Base-by-base conservation (phyloP, 2,113 vertebrate species). In the Platysternon megacephalum region DNA sequence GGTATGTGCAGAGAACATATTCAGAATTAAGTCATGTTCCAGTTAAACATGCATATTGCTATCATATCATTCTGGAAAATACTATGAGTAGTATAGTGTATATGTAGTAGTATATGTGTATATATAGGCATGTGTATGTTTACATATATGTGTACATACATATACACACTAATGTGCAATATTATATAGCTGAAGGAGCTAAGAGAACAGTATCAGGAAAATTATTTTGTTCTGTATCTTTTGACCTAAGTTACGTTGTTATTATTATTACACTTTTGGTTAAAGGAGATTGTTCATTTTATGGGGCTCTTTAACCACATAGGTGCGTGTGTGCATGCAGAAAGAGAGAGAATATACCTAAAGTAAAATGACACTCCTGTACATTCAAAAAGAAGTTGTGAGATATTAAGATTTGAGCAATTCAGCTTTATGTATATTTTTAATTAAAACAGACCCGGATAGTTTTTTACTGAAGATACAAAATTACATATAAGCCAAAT, bases 201-300 rank as follows among this genome's bases (percentile, higher is more conserved):
- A 46, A 44, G 24, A 76, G 42, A 44, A 24, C 74, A 46, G 11
- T 46, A 44, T 46, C 22, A 78, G 24, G 42, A 42, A 78, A 46
- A 46, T 78, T 28, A 26, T 28, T 78, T 78, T 44, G 24, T 26
- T 78, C 42, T 44, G 22, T 24, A 78, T 78, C 12, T 46, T 78
- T 44, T 44, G 42, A 19, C 19, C n/a, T 72, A 21, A 68, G 2
- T 72, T 72, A 46, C 9, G 22, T 26, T 76, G 8, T 76, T 76
- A 46, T 86, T 9, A 46, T 86, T 9, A 68, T 78, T 22, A 90
- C 89, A 94, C 72, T 87, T 7, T n/a, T 56, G 16, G 10, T 52
- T 89, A 83, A 93, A 93, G 53, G 61, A 49, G 93, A 76, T 22
- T 6, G 55, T 82, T 95, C 53, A 29, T 93, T 90, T 95, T 92